A percentile compares a stretch with the other conserved stretches of the same genome.
These are phyloP conservation scores for Pachypsylla venusta DNA, from an alignment of 1,140 invertebrate genomes.

Conservation along the genomic window DNA sequence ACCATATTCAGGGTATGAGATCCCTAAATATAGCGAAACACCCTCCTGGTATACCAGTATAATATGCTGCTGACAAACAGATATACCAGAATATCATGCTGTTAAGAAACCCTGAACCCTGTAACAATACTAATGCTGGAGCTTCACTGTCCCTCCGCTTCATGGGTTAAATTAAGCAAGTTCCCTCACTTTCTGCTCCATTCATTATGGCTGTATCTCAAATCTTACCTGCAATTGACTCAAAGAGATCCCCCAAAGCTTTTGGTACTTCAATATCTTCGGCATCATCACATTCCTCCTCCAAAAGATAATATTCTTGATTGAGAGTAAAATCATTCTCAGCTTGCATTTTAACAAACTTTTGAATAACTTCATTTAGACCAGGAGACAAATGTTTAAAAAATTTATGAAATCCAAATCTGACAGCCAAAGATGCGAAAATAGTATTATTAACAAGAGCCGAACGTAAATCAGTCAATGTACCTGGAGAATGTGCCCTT, in stretches of 20 bases:
- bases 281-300: constrained; percentile 45
- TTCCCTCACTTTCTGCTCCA: too few species aligned
- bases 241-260: constrained; percentile 86
- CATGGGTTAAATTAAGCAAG: too few species aligned
- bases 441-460: constrained; percentile 92
- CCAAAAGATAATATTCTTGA: constrained; percentile 50
- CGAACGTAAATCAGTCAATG: constrained; percentile 80
- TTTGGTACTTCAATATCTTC: constrained; percentile 82
- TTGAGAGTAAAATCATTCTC: constrained; percentile 47
- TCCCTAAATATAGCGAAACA: too few species aligned
- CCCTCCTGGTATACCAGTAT: too few species aligned
- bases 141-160: too few species aligned
- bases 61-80: too few species aligned
- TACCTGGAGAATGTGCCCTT: constrained; percentile 52
- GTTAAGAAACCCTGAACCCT: too few species aligned
- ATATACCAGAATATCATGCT: too few species aligned
- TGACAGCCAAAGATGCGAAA: constrained; percentile 77
- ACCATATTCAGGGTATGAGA: too few species aligned
- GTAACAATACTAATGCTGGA: too few species aligned
- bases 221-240: constrained; percentile 56
- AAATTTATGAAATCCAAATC: constrained; percentile 60
- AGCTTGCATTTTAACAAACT: constrained; percentile 66
- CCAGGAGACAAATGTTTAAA: constrained; percentile 45
- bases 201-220: too few species aligned
- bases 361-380: constrained; percentile 51